Conservation (phyloP, 2,113 vertebrate genomes). For the Chlorodrepanis virens region DNA sequence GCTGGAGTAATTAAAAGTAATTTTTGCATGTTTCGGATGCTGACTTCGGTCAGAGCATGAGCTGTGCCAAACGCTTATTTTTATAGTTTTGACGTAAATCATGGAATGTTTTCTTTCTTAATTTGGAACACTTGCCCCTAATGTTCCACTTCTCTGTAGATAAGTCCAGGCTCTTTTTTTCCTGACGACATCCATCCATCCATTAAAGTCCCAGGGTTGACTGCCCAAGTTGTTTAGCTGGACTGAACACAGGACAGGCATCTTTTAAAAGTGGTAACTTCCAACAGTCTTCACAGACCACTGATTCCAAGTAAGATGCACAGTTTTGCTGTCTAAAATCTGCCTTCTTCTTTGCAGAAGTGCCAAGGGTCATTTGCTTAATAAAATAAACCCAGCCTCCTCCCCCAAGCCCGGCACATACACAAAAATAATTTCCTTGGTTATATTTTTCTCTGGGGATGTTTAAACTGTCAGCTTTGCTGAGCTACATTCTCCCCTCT, state of each 20-base stretch:
- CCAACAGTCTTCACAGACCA: neutral
- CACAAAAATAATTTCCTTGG: conserved; percentile 11
- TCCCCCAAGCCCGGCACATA: neutral
- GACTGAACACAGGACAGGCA: neutral
- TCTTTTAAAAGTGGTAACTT: neutral
- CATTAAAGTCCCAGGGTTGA: neutral
- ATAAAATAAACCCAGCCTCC: conserved; percentile 18
- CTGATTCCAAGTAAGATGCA: neutral
- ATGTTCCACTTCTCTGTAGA: conserved; percentile 48
- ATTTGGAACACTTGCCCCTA: conserved; percentile 69
- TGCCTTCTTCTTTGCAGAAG: neutral
- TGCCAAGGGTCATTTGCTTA: neutral
- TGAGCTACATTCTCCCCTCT: neutral
- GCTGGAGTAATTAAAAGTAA: conserved; percentile 33
- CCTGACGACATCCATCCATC: neutral
- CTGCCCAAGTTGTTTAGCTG: neutral
- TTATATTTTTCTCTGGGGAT: conserved; percentile 18
- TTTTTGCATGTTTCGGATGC: conserved; percentile 45
- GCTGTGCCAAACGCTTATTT: conserved; percentile 70
- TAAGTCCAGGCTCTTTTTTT: conserved; percentile 30
- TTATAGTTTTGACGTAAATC: conserved; percentile 70
- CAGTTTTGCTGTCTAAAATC: neutral
- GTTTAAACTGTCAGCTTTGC: conserved; percentile 26
- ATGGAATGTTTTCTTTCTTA: conserved; percentile 74
- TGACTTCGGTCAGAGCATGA: conserved; percentile 58